These are phyloP conservation scores for Ophion obscuratus DNA, from an alignment of 2,888 invertebrate genomes.

Conservation along the genomic window DNA sequence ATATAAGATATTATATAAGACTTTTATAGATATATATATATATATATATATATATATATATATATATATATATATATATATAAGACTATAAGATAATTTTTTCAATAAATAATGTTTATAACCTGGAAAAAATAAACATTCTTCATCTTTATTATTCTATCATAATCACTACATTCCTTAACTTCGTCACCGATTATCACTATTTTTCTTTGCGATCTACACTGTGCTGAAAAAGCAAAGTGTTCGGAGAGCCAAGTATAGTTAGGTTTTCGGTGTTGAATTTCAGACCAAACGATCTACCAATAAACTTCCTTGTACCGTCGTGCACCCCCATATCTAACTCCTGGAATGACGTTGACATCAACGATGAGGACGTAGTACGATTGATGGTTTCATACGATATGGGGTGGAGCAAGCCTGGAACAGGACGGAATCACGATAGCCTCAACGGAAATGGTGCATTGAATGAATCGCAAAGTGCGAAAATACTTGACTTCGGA, in stretches of 20 bases:
- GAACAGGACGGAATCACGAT: conserved; percentile 69
- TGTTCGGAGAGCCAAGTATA: background rate
- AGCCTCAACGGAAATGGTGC: conserved; percentile 71
- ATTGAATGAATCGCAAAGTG: conserved; percentile 64
- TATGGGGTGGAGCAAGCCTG: conserved; percentile 71
- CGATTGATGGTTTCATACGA: conserved; percentile 68
- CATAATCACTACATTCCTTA: no score
- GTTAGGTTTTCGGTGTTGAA: background rate
- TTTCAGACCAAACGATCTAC: conserved; percentile 28
- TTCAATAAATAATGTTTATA: background rate
- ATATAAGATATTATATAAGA: no score
- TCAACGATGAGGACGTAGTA: conserved; percentile 52
- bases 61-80: no score
- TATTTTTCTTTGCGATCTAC: no score
- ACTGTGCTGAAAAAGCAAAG: no score
- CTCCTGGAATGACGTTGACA: background rate
- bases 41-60: no score
- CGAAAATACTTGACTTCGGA: conserved; percentile 67
- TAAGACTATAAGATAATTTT: background rate
- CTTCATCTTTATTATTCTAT: no score
- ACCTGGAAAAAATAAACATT: background rate
- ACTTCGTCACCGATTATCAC: no score
- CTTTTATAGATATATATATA: no score
- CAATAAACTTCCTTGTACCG: conserved; percentile 13
- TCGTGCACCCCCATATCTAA: background rate